Percentiles rank a stretch among this genome's conserved stretches.
These are phyloP conservation scores for Zapornia atra DNA, from an alignment of 2,113 vertebrate species.

Conservation along the genomic window DNA sequence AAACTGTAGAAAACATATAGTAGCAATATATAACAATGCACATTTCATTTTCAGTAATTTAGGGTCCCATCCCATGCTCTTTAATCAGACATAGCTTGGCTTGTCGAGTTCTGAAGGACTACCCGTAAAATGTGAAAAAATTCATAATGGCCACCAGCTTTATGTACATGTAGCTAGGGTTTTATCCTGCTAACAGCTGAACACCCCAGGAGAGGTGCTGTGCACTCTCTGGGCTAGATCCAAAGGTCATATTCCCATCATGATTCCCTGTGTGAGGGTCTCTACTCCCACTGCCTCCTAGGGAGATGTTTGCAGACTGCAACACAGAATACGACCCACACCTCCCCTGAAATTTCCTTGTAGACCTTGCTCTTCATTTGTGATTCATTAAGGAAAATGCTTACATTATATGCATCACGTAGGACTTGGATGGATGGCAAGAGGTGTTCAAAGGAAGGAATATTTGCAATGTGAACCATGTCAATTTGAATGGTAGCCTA, in stretches of 20 bases:
- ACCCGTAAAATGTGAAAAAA: background rate
- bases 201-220: background rate
- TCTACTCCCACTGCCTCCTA: background rate
- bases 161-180: background rate
- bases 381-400: background rate
- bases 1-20: slow-evolving; percentile 82
- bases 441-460: slow-evolving; percentile 6
- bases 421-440: slow-evolving; percentile 3
- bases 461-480: slow-evolving; percentile 3
- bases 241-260: background rate
- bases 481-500: slow-evolving; percentile 31
- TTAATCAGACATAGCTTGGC: background rate
- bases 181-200: background rate
- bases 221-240: background rate
- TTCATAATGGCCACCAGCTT: background rate
- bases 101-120: background rate
- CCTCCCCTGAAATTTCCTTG: background rate
- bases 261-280: background rate
- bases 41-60: slow-evolving; percentile 71
- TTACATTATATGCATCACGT: slow-evolving; percentile 16
- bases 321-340: background rate
- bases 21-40: slow-evolving; percentile 73
- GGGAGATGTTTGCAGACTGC: background rate
- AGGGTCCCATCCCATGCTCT: background rate
- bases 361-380: background rate